Percentiles rank a stretch among this genome's conserved stretches.
These are phyloP conservation scores for Heliothis virescens DNA, from an alignment of 1,140 invertebrate genomes.

Conservation along the genomic window DNA sequence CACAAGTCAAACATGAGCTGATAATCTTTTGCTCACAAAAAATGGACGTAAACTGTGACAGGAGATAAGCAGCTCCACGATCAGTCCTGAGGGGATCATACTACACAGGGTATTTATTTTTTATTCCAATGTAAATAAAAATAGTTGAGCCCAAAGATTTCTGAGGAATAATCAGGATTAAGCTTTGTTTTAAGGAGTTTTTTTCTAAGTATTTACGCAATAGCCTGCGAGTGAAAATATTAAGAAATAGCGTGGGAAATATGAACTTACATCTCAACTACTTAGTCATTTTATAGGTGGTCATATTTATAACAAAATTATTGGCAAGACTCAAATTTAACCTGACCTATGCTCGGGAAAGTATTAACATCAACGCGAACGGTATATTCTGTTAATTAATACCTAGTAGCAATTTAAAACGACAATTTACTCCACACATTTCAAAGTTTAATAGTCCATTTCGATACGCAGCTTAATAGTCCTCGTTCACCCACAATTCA, in stretches of 20 bases:
- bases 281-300: too few species aligned
- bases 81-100: slow-evolving; percentile 26
- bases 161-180: background rate
- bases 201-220: background rate
- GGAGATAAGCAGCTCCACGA: slow-evolving; percentile 22
- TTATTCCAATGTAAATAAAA: slow-evolving; percentile 27
- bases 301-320: too few species aligned
- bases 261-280: too few species aligned
- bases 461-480: background rate
- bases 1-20: slow-evolving; percentile 21
- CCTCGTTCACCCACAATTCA: slow-evolving; percentile 10
- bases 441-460: background rate
- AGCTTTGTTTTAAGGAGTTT: background rate
- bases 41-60: slow-evolving; percentile 13
- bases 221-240: background rate
- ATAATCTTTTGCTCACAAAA: slow-evolving; percentile 24
- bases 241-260: too few species aligned
- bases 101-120: background rate
- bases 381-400: too few species aligned
- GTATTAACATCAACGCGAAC: too few species aligned
- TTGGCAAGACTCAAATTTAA: too few species aligned
- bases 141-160: background rate
- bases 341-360: too few species aligned
- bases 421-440: slow-evolving; percentile 5
- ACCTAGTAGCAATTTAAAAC: background rate